These are phyloP conservation scores for Dendrolimus punctatus DNA, from an alignment of 1,140 invertebrate species.

Conservation along the genomic window DNA sequence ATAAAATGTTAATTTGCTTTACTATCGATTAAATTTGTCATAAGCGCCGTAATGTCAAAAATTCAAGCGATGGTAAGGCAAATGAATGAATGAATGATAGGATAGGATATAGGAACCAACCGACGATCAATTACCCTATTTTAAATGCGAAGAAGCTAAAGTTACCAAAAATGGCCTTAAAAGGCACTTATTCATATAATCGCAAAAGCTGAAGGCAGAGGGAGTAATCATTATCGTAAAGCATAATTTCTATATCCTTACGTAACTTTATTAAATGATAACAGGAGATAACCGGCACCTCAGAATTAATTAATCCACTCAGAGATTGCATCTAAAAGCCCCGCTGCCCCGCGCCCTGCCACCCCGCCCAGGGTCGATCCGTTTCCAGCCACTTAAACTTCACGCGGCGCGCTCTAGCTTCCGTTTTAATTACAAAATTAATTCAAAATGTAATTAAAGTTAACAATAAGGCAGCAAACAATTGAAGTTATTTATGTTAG, in stretches of 20 bases:
- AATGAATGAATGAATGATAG: no score
- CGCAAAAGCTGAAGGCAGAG: neutral
- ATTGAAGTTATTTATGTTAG: conserved; percentile 72
- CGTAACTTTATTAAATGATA: conserved; percentile 68
- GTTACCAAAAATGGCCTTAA: no score
- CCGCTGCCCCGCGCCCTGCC: conserved; percentile 32
- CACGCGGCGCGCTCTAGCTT: conserved; percentile 67
- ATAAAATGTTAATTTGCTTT: no score
- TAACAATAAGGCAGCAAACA: conserved; percentile 71
- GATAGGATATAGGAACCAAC: no score
- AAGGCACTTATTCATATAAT: neutral
- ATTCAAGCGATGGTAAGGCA: no score
- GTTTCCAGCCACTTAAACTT: conserved; percentile 72
- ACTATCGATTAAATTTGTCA: no score
- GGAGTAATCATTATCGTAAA: conserved; percentile 27
- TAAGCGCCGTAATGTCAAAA: no score
- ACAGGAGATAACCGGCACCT: conserved; percentile 68
- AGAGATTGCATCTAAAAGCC: conserved; percentile 69
- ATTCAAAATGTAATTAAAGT: conserved; percentile 72
- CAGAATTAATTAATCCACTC: conserved; percentile 71
- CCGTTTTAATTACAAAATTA: conserved; percentile 73
- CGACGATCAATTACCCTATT: no score
- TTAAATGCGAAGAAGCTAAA: no score
- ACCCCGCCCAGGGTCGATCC: conserved; percentile 56
- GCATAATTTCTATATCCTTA: conserved; percentile 44